Percentiles rank a stretch among this genome's conserved stretches.
Evolutionary conservation across 2,113 vertebrate species (phyloP).

Genomic region (Piaya cayana): DNA sequence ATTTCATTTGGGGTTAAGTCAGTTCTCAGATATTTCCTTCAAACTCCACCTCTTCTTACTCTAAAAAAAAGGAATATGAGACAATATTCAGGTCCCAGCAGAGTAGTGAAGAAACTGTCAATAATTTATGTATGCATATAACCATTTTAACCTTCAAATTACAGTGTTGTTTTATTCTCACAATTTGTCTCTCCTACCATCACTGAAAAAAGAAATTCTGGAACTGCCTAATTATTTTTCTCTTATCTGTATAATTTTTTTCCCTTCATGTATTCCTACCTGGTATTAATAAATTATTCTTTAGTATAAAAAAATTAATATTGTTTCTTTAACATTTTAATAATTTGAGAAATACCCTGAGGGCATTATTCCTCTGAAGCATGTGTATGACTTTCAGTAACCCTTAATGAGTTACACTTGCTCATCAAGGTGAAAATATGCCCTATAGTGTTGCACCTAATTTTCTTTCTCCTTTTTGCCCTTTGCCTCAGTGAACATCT

Average conservation of each 20-base stretch:
- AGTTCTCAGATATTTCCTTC: background rate
- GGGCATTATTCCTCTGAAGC: background rate
- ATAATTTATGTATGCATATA: background rate
- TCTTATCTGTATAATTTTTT: background rate
- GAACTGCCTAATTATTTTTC: background rate
- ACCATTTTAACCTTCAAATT: background rate
- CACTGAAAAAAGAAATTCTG: background rate
- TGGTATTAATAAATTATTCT: background rate
- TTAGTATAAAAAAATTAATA: conserved; percentile 4
- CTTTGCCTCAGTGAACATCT: conserved; percentile 36
- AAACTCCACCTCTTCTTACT: background rate
- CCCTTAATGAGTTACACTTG: conserved; percentile 31
- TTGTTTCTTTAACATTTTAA: conserved; percentile 1
- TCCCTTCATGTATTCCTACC: background rate
- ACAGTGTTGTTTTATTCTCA: background rate
- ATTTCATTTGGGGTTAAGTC: background rate
- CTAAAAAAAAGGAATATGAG: background rate
- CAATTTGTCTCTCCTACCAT: background rate
- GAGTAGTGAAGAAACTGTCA: background rate
- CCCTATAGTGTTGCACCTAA: conserved; percentile 27
- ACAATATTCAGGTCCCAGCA: background rate
- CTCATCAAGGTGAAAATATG: conserved; percentile 57
- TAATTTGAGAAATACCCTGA: conserved; percentile 19
- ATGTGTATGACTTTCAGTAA: conserved; percentile 18
- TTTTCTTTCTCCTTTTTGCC: conserved; percentile 53